These are phyloP conservation scores for Entomyzon cyanotis DNA, from an alignment of 2,113 vertebrate genomes.

Conservation along the genomic window DNA sequence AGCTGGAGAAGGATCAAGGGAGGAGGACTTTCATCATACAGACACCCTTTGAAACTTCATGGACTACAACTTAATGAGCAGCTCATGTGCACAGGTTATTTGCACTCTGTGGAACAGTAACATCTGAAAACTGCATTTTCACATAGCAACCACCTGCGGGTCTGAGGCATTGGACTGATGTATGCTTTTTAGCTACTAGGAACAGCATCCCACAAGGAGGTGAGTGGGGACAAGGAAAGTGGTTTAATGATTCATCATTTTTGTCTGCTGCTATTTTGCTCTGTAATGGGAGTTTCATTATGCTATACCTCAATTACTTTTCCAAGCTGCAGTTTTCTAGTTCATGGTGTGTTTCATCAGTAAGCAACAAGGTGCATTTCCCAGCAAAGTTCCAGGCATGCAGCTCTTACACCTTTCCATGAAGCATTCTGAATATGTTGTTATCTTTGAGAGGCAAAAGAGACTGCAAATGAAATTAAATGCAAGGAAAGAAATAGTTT, in stretches of 20 bases:
- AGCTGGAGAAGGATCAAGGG: not conserved
- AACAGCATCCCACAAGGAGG: not conserved
- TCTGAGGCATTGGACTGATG: not conserved
- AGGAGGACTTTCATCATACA: not conserved
- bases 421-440: not conserved
- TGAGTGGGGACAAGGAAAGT: not conserved
- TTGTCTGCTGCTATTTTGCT: not conserved
- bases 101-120: not conserved
- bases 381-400: not conserved
- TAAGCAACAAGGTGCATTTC: not conserved
- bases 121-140: not conserved
- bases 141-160: not conserved
- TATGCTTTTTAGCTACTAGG: not conserved
- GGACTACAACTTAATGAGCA: not conserved
- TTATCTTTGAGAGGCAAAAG: not conserved
- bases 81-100: not conserved
- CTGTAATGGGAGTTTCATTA: not conserved
- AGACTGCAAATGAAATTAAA: not conserved
- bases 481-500: not conserved
- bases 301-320: rapidly evolving
- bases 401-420: not conserved
- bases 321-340: not conserved
- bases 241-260: not conserved
- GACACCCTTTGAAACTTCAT: not conserved
- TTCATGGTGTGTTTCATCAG: not conserved